Base-by-base conservation (phyloP, 2,888 invertebrate genomes). In the Congeria kusceri region DNA sequence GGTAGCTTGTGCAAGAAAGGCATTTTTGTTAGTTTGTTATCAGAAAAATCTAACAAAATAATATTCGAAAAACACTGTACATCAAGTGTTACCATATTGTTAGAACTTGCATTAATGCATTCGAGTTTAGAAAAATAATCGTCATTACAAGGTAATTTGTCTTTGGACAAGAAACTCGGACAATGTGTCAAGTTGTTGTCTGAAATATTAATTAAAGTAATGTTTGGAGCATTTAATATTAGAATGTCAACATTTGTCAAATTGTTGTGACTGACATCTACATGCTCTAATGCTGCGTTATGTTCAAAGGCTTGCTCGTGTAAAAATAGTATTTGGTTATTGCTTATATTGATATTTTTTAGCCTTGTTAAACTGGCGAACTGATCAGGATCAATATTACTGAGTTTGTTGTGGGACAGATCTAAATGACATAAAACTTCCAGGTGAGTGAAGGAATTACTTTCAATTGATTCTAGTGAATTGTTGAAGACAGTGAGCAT, bases 281-380 rank as follows among this genome's bases (percentile, higher is more conserved):
- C 27, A 23, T 27, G 25, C 57, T 63, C 57, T 23, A 71, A 47
- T 39, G 44, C 39, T 11, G 23, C 15, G 32, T 63, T 63, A 18
- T 63, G 53, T n/a, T 25, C 18, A 29, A 71, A 71, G 11, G 29
- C 20, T 11, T 23, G n/a, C 25, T 63, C 32, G 5, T 39, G 27
- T 27, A 71, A 39, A 28, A 9, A 9, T 44, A 39, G 25, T 39
- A 71, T 29, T 29, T 18, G 15, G 28, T 71, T 56, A 46, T 46
- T 13, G n/a, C 57, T 63, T 11, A 71, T 5, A 57, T 63, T 57
- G n/a, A 71, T 28, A 53, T 13, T 23, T n/a, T 20, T 23, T 27
- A 71, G 20, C 0, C 20, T 71, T 18, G 20, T 25, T 49, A 62
- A 71, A 27, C 63, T 57, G 20, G 32, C 56, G 57, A 71, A 71